These are phyloP conservation scores for Acromyrmex heyeri DNA, from an alignment of 1,140 invertebrate species.

Conservation along the genomic window DNA sequence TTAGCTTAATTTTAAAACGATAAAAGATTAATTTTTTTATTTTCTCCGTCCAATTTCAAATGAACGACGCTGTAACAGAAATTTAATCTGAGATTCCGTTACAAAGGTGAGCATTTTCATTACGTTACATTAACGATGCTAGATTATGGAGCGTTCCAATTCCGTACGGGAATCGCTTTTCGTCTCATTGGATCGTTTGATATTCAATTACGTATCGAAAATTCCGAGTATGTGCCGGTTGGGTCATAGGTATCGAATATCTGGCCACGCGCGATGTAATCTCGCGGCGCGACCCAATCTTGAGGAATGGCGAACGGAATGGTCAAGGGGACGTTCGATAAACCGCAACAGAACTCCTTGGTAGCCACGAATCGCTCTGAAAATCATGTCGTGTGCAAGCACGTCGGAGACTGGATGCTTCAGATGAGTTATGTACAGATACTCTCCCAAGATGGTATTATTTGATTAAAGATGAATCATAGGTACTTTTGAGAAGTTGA, in stretches of 20 bases:
- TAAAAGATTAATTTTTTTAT: not conserved
- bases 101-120: constrained; percentile 44
- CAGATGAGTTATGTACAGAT: constrained; percentile 15
- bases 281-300: constrained; percentile 66
- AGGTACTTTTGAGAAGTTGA: not conserved
- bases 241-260: constrained; percentile 59
- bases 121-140: constrained; percentile 25
- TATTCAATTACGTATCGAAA: constrained; percentile 71
- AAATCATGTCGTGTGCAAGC: constrained; percentile 35
- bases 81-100: constrained; percentile 51
- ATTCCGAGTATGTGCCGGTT: constrained; percentile 59
- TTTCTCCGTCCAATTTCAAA: not conserved
- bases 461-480: not conserved
- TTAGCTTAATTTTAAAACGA: not conserved
- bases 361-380: constrained; percentile 23
- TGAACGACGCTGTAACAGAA: not conserved
- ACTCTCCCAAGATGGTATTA: not conserved
- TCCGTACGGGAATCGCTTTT: constrained; percentile 18
- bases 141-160: constrained; percentile 6
- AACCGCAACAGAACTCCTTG: constrained; percentile 50
- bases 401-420: not conserved
- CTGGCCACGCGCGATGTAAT: constrained; percentile 61
- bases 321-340: constrained; percentile 58
- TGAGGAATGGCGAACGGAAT: constrained; percentile 66
- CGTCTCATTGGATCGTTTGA: constrained; percentile 24